A percentile compares a stretch with the other conserved stretches of the same genome.
Conservation (phyloP, 2,113 vertebrate genomes). For the Addax nasomaculatus region DNA sequence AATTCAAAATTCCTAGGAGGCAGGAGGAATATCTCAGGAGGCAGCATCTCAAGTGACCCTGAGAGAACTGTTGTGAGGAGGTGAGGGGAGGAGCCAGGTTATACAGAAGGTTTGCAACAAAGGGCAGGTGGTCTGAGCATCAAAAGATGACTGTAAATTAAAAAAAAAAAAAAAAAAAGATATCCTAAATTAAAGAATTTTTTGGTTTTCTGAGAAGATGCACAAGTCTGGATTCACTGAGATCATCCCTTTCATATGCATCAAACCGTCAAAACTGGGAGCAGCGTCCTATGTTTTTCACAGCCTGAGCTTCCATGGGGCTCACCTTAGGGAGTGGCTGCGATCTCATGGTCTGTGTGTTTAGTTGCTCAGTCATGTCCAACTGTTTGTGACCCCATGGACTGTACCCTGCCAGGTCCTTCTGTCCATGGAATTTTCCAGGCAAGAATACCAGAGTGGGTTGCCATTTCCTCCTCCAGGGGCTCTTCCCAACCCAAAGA, state of each 20-base stretch:
- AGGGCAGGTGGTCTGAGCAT: background rate
- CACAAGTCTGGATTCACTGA: background rate
- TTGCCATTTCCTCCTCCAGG: background rate
- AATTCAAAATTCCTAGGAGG: background rate
- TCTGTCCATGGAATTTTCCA: background rate
- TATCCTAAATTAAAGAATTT: background rate
- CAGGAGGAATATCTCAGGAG: background rate
- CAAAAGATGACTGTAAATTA: background rate
- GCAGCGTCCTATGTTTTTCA: background rate
- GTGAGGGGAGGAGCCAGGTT: background rate
- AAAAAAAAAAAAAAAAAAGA: background rate
- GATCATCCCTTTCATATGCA: background rate
- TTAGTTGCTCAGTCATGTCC: background rate
- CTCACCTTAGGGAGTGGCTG: background rate
- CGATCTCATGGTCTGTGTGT: background rate
- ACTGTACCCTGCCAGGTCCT: background rate
- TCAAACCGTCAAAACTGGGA: background rate
- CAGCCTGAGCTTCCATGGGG: background rate
- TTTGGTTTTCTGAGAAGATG: background rate
- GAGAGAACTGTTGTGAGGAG: background rate
- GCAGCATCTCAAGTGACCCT: background rate
- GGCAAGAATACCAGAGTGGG: background rate
- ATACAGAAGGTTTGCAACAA: background rate
- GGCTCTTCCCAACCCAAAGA: background rate
- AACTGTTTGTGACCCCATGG: background rate